Evolutionary conservation across 2,797 vertebrate genomes (phyloP).

Genomic region (Apogon talboti): DNA sequence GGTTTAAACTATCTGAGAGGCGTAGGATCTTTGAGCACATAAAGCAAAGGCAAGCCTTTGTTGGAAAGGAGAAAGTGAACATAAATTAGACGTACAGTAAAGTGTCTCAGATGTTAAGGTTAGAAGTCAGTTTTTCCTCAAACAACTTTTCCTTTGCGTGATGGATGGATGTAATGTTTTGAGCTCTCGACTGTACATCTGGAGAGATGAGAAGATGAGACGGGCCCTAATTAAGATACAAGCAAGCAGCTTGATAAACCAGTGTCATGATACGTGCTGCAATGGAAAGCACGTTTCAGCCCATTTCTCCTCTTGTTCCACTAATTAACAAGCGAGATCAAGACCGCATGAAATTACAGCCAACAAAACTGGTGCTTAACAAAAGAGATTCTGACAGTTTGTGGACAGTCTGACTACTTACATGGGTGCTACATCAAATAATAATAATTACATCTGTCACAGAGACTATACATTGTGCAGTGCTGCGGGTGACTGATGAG

Average conservation of each 20-base stretch:
- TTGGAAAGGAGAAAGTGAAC: slow-evolving; percentile 8
- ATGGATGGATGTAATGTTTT: slow-evolving; percentile 35
- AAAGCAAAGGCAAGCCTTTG: background rate
- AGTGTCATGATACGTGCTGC: slow-evolving; percentile 86
- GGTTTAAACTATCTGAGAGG: too few species aligned
- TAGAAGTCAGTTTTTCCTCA: slow-evolving; percentile 25
- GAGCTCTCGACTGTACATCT: slow-evolving; percentile 32
- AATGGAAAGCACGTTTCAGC: slow-evolving; percentile 87
- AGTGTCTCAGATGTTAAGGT: slow-evolving; percentile 22
- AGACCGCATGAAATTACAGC: slow-evolving; percentile 89
- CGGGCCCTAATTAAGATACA: slow-evolving; percentile 87
- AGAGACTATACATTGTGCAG: slow-evolving; percentile 36
- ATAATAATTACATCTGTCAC: slow-evolving; percentile 78
- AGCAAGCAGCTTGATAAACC: slow-evolving; percentile 85
- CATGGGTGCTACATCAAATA: slow-evolving; percentile 69
- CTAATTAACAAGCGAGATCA: slow-evolving; percentile 91
- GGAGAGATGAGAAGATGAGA: slow-evolving; percentile 37
- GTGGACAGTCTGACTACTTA: slow-evolving; percentile 75
- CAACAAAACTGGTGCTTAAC: slow-evolving; percentile 79
- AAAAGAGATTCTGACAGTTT: slow-evolving; percentile 86
- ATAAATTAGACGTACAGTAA: slow-evolving; percentile 4
- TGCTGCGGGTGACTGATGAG: slow-evolving; percentile 38
- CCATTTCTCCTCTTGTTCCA: slow-evolving; percentile 87
- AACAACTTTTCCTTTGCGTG: slow-evolving; percentile 13
- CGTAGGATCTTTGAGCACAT: too few species aligned